These are phyloP conservation scores for Siniperca scherzeri DNA, from an alignment of 2,797 vertebrate species.

Conservation along the genomic window DNA sequence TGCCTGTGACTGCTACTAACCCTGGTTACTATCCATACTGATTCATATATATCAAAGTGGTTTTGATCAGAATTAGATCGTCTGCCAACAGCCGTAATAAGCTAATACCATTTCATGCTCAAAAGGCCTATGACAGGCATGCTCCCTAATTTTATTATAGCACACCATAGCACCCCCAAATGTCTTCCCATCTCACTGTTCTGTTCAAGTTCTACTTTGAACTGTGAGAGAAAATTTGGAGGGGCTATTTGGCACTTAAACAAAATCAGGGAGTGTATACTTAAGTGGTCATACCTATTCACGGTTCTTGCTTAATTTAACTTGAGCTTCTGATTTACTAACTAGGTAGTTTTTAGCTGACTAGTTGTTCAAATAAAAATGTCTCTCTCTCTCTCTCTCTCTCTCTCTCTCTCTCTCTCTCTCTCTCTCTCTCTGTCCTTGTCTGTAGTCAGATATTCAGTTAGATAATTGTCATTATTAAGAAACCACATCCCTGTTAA, in stretches of 20 bases:
- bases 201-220: slow-evolving; percentile 6
- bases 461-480: neutral
- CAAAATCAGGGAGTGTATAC: neutral
- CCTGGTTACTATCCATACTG: neutral
- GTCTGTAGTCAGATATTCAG: neutral
- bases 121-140: slow-evolving; percentile 7
- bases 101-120: slow-evolving; percentile 34
- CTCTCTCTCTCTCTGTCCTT: neutral
- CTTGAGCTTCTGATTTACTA: neutral
- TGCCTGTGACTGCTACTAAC: neutral
- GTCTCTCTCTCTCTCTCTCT: neutral
- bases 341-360: neutral
- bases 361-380: neutral
- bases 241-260: neutral
- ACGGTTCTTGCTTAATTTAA: neutral
- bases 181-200: slow-evolving; percentile 1
- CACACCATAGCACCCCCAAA: neutral
- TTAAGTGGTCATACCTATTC: neutral
- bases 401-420: neutral
- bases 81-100: slow-evolving; percentile 19
- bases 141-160: slow-evolving; percentile 12
- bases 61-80: slow-evolving; percentile 28
- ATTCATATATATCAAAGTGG: slow-evolving; percentile 34
- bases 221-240: neutral
- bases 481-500: neutral